Conservation (phyloP, 1,140 invertebrate genomes). For the Drosophila lacteicornis region DNA sequence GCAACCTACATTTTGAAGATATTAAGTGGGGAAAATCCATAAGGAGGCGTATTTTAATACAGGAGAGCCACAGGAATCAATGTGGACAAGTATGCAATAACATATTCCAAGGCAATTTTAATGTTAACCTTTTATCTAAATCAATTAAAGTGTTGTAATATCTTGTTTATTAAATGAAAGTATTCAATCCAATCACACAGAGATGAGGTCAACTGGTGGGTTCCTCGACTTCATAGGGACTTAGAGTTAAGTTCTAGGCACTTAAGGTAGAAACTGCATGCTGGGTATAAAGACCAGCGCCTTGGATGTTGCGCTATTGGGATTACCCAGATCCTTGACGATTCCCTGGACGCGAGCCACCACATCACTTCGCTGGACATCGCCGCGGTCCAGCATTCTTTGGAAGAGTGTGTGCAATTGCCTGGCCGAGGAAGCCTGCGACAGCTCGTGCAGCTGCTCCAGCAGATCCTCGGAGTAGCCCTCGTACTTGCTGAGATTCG, state of each 20-base stretch:
- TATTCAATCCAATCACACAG: slow-evolving; percentile 9
- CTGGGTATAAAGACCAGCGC: slow-evolving; percentile 73
- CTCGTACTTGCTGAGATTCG: slow-evolving; percentile 81
- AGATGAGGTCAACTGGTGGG: slow-evolving; percentile 20
- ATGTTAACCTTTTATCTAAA: neutral
- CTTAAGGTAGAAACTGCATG: slow-evolving; percentile 79
- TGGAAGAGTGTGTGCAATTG: slow-evolving; percentile 76
- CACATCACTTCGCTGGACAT: slow-evolving; percentile 80
- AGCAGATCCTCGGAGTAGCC: slow-evolving; percentile 79
- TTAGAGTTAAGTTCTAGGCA: slow-evolving; percentile 12
- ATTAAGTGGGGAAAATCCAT: too few species aligned
- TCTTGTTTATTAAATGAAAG: slow-evolving; percentile 10
- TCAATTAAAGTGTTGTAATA: neutral
- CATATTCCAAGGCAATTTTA: neutral
- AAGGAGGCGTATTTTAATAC: too few species aligned
- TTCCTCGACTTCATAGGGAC: slow-evolving; percentile 33
- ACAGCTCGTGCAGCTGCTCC: slow-evolving; percentile 66
- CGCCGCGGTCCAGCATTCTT: slow-evolving; percentile 76
- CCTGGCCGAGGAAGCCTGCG: slow-evolving; percentile 67
- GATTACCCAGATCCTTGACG: slow-evolving; percentile 77
- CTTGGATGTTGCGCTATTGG: slow-evolving; percentile 75
- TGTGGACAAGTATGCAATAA: neutral
- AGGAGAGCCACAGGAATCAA: too few species aligned
- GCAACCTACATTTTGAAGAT: neutral
- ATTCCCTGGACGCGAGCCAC: slow-evolving; percentile 77